Conservation (phyloP, 2,888 invertebrate genomes). For the Pegoplata infirma region DNA sequence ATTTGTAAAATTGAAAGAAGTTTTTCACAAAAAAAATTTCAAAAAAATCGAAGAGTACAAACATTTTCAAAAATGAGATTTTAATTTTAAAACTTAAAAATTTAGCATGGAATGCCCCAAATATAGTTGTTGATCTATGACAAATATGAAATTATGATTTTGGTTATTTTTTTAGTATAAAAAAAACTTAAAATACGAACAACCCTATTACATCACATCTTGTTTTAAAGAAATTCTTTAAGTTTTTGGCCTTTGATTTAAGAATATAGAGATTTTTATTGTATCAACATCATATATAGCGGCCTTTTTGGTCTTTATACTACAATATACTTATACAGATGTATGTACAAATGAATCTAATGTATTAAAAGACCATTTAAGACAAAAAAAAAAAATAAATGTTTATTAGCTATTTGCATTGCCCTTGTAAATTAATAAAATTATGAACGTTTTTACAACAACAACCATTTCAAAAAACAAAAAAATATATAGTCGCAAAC, state of each 20-base stretch:
- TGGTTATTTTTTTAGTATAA: too few relatives aligned
- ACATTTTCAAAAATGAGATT: too few relatives aligned
- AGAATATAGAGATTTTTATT: conserved; percentile 54
- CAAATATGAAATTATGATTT: too few relatives aligned
- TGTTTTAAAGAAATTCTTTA: conserved; percentile 42
- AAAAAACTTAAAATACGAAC: too few relatives aligned
- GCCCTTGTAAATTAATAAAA: conserved; percentile 68
- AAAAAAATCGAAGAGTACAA: too few relatives aligned
- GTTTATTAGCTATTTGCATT: conserved; percentile 51
- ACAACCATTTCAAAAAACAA: neutral
- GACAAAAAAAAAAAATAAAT: conserved; percentile 22
- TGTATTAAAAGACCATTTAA: conserved; percentile 49
- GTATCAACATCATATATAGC: conserved; percentile 58
- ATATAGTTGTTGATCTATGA: too few relatives aligned
- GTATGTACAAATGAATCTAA: conserved; percentile 50
- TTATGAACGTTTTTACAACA: conserved; percentile 66
- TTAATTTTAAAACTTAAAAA: too few relatives aligned
- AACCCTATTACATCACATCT: too few relatives aligned
- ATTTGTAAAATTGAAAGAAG: too few relatives aligned
- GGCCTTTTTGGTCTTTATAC: conserved; percentile 68
- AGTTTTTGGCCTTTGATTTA: conserved; percentile 44
- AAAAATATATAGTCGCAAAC: neutral
- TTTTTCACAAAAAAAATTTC: too few relatives aligned
- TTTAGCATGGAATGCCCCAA: too few relatives aligned
- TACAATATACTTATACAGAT: neutral